Base-by-base conservation (phyloP, 2,888 invertebrate genomes). In the Chaitophorus viminalis region DNA sequence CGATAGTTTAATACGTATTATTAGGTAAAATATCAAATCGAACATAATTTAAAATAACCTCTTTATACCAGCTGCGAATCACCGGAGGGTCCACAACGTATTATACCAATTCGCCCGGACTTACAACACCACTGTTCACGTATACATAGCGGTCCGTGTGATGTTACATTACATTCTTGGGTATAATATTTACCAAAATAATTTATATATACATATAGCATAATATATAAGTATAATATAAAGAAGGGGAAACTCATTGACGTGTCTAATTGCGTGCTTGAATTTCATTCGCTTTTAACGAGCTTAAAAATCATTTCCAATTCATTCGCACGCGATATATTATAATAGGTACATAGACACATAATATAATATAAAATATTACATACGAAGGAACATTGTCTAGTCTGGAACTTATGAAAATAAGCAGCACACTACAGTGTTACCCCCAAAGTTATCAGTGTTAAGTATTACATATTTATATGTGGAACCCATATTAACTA, bases 221-320 rank as follows among this genome's bases (percentile, higher is more conserved):
- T 60, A 36, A 72, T 33, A 18, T 6, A n/a, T 4, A 39, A n/a
- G 21, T 9, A 39, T 29, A 14, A n/a, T 9, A 39, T 29, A 14
- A 18, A 83, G 39, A 36, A 14, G 3, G 25, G 6, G 17, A 36
- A 84, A 76, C 65, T n/a, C n/a, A 65, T 65, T 65, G 85, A 78
- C 78, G 70, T 78, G 85, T 85, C 70, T 68, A 77, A 84, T 84
- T 65, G 76, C 84, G 75, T 84, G 46, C 52, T 77, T 77, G 11
- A 8, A 70, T 86, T 86, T 86, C 70, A 68, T 77, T 76, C 33
- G 72, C 18, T 84, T 68, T 39, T 60, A 75, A 60, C 39, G 46
- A 31, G 65, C 83, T 76, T 84, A 76, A 11, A 84, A 84, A 76
- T 84, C 65, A 60, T 76, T 76, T 46, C 29, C 17, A 14, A 36